Conservation (phyloP, 2,113 vertebrate species). For the Circaetus gallicus region DNA sequence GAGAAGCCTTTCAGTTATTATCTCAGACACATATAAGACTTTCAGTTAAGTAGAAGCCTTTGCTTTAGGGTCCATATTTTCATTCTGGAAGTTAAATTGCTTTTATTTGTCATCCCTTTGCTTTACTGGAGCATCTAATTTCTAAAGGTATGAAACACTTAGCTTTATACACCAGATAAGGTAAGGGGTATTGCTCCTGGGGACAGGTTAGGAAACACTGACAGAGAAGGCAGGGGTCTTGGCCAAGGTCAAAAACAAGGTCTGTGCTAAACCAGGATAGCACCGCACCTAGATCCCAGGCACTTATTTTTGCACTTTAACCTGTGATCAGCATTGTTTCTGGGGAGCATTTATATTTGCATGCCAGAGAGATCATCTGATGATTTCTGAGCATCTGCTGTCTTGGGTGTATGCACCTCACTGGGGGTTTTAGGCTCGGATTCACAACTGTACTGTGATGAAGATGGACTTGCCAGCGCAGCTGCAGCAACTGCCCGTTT, state of each 20-base stretch:
- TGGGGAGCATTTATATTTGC: not conserved
- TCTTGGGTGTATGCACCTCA: not conserved
- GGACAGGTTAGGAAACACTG: not conserved
- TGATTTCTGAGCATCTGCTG: not conserved
- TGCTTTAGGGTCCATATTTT: not conserved
- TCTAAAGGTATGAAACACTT: not conserved
- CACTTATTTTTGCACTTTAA: not conserved
- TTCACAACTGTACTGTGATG: not conserved
- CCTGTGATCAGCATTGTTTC: not conserved
- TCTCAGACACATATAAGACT: not conserved
- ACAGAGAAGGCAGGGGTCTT: not conserved
- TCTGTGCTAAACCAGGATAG: not conserved
- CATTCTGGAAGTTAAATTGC: not conserved
- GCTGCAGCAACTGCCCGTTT: not conserved
- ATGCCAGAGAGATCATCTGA: not conserved
- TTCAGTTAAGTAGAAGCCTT: not conserved
- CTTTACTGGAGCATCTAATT: not conserved
- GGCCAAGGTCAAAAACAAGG: not conserved
- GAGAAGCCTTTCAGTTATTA: not conserved
- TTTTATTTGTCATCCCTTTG: not conserved
- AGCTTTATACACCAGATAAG: not conserved
- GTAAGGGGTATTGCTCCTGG: not conserved
- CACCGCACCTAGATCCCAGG: not conserved
- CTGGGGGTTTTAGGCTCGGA: not conserved
- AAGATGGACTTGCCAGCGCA: not conserved